These are phyloP conservation scores for Leucophenga varia DNA, from an alignment of 1,140 invertebrate species.

Conservation along the genomic window DNA sequence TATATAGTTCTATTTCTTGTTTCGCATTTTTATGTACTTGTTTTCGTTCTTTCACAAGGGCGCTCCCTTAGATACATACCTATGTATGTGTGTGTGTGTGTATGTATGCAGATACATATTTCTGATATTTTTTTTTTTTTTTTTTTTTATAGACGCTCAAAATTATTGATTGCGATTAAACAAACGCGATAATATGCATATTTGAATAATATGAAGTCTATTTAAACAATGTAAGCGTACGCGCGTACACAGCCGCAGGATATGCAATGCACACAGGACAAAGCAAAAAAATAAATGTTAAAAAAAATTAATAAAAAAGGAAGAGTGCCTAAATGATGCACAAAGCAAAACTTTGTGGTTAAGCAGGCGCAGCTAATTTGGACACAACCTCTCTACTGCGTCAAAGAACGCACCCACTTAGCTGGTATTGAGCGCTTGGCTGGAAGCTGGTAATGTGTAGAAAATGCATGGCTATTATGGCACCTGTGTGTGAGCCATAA, in stretches of 20 bases:
- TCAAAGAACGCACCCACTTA: background rate
- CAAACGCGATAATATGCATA: slow-evolving; percentile 55
- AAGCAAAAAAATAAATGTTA: no score
- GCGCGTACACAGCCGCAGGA: slow-evolving; percentile 34
- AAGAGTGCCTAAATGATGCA: slow-evolving; percentile 4
- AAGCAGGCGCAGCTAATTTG: slow-evolving; percentile 27
- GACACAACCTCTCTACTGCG: slow-evolving; percentile 8
- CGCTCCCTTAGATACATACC: no score
- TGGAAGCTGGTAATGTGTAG: slow-evolving; percentile 27
- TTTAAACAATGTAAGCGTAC: slow-evolving; percentile 53
- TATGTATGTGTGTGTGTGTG: no score
- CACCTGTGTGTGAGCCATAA: slow-evolving; percentile 33
- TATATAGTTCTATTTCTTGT: no score
- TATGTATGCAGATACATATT: no score
- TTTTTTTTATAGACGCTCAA: no score
- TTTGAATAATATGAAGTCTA: slow-evolving; percentile 51
- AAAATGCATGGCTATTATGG: slow-evolving; percentile 48
- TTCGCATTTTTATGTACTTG: no score
- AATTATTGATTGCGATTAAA: slow-evolving; percentile 50
- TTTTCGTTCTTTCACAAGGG: no score
- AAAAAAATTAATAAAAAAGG: no score
- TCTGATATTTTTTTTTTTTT: no score
- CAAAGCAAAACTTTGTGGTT: slow-evolving; percentile 18
- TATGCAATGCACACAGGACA: no score
- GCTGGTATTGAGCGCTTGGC: no score